Evolutionary conservation across 2,797 vertebrate genomes (phyloP).

Genomic region (Melopsittacus undulatus): DNA sequence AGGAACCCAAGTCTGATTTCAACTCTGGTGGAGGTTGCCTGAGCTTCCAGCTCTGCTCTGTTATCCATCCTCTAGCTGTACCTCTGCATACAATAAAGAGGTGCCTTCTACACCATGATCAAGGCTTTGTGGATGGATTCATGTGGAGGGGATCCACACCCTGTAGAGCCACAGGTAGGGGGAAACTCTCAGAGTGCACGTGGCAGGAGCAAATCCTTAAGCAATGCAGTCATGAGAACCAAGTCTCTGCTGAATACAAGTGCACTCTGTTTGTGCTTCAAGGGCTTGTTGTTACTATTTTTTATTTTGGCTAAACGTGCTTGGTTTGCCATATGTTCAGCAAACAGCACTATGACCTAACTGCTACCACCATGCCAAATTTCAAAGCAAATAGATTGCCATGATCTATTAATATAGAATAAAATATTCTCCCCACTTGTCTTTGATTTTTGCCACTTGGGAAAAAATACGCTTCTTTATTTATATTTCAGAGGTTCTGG

Average conservation of each 20-base stretch:
- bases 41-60: neutral
- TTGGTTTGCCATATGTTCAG: slow-evolving; percentile 55
- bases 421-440: neutral
- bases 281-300: neutral
- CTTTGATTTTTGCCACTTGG: neutral
- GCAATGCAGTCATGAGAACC: neutral
- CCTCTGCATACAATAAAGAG: neutral
- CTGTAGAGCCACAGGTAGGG: neutral
- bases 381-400: slow-evolving; percentile 24
- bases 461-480: neutral
- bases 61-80: neutral
- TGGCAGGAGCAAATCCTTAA: neutral
- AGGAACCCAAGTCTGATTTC: neutral
- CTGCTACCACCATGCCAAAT: neutral
- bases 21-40: neutral
- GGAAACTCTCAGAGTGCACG: neutral
- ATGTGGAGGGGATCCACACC: neutral
- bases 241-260: neutral
- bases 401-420: neutral
- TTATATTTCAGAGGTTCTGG: neutral
- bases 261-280: neutral
- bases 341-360: slow-evolving; percentile 46
- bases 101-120: fast-evolving
- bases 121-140: fast-evolving
- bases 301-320: slow-evolving; percentile 42